Evolutionary conservation across 2,113 vertebrate genomes (phyloP), one percentile per base, ranked within the genome.

Genomic region (Pedionomus torquatus): DNA sequence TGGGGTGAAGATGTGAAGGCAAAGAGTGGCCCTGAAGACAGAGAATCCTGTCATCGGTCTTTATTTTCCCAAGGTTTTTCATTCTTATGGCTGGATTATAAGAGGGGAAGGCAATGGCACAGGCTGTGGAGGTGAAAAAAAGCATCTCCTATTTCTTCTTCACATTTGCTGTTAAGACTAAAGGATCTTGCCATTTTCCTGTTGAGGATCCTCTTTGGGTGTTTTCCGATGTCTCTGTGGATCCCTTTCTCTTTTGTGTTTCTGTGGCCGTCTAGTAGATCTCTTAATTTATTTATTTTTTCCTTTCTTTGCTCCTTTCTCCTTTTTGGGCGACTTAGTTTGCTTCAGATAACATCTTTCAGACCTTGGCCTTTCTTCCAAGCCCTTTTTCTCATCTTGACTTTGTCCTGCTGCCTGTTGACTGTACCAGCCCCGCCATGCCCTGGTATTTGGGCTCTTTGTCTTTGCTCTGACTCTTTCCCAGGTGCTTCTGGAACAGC

Each of bases 161-260:
- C 31, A 25, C 5, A 1, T 10, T 48, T 26, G 25, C 18, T 23
- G 7, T 15, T 25, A 10, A 57, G 17, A 31, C 35, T 10, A 11
- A 14, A 68, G 58, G 72, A 46, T 77, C 66, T 30, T 60, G 26
- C 18, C 16, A 2, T 57, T 79, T 26, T 76, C 63, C 52, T 41
- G 0, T 2, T 7, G 30, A n/a, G 48, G 33, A 25, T 80, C 35
- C 21, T 46, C 33, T 44, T 72, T 23, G 2, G 2, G 3, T n/a
- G 35, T 41, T 81, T 80, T 31, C 35, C 33, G 26, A 5, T 17
- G 30, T 33, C 51, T n/a, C n/a, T 41, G 44, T 49, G 70, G 31
- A n/a, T 31, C 18, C 33, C 31, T 15, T 58, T 57, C 37, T 51
- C 21, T 68, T 41, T 46, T 13, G 16, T 44, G 10, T 16, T 86